These are phyloP conservation scores for Percina caprodes DNA, from an alignment of 2,113 vertebrate genomes.

Conservation along the genomic window DNA sequence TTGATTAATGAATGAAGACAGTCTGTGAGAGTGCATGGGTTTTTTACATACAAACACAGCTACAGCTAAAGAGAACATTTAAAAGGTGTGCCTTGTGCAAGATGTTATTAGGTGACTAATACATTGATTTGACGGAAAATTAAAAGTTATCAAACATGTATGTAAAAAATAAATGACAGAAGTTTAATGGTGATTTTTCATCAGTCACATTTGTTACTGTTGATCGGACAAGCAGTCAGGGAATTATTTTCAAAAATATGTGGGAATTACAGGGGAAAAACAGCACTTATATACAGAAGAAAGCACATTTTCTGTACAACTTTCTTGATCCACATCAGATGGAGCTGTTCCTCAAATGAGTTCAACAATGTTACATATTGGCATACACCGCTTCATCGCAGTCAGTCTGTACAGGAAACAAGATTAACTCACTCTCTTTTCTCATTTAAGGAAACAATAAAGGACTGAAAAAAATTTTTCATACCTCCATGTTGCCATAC, in stretches of 20 bases:
- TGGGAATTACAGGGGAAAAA: background rate
- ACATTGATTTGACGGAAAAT: too few species aligned
- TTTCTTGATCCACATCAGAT: constrained; percentile 6
- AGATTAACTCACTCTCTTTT: background rate
- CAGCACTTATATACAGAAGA: background rate
- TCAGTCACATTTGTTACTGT: background rate
- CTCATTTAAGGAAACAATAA: background rate
- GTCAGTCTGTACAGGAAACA: constrained; percentile 35
- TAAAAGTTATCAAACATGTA: background rate
- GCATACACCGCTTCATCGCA: constrained; percentile 58
- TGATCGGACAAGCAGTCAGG: background rate
- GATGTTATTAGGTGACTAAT: background rate
- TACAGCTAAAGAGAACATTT: background rate
- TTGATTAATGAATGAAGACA: background rate
- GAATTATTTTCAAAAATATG: background rate
- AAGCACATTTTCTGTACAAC: background rate
- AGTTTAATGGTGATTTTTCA: background rate
- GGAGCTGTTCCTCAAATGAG: background rate
- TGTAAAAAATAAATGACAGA: background rate
- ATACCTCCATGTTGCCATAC: constrained; percentile 63
- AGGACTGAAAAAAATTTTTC: background rate
- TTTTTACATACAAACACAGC: too few species aligned
- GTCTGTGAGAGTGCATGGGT: background rate
- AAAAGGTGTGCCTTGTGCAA: background rate
- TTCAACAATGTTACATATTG: constrained; percentile 44